Conservation (phyloP, 2,113 vertebrate species). For the Dromas ardeola region DNA sequence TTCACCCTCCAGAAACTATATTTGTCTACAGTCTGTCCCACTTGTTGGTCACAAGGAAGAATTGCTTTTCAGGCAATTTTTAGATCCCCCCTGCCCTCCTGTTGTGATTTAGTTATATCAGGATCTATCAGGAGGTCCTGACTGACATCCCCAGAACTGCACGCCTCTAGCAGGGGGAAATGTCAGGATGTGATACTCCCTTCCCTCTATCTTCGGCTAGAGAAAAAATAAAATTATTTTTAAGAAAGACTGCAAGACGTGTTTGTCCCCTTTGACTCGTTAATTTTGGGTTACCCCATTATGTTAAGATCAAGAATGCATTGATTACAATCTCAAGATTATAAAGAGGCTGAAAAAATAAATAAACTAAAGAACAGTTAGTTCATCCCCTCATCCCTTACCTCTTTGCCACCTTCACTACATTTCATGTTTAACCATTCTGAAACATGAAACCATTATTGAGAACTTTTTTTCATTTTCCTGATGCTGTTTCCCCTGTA, state of each 20-base stretch:
- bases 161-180: neutral
- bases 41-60: neutral
- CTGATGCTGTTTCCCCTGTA: neutral
- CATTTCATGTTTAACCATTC: neutral
- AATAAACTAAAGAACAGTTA: neutral
- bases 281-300: neutral
- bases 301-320: neutral
- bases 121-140: neutral
- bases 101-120: neutral
- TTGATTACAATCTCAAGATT: neutral
- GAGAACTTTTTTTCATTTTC: neutral
- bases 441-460: neutral
- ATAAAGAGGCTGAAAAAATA: neutral
- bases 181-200: neutral
- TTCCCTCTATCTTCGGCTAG: neutral
- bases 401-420: neutral
- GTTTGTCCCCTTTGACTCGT: neutral
- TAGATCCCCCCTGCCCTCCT: neutral
- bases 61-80: conserved; percentile 35
- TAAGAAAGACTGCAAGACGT: neutral
- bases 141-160: neutral
- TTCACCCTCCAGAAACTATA: neutral
- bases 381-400: neutral
- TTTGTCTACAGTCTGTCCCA: neutral
- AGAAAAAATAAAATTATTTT: neutral